Conservation (phyloP, 1,140 invertebrate species). For the Plodia interpunctella region DNA sequence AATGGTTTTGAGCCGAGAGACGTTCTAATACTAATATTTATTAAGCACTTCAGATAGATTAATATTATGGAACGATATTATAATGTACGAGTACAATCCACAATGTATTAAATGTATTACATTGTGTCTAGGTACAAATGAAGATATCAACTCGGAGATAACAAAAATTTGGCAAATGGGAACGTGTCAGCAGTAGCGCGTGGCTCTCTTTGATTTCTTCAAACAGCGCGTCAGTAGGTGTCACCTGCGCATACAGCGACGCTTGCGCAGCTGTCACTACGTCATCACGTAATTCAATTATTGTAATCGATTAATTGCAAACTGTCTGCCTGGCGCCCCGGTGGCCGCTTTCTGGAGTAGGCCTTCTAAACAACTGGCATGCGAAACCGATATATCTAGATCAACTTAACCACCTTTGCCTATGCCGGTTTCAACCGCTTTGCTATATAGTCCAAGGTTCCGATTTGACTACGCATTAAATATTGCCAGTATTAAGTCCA, state of each 20-base stretch:
- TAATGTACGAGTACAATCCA: too few relatives aligned
- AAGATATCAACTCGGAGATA: background rate
- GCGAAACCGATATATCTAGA: slow-evolving; percentile 13
- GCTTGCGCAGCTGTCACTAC: slow-evolving; percentile 53
- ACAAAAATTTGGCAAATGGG: slow-evolving; percentile 39
- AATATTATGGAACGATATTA: too few relatives aligned
- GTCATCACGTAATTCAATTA: slow-evolving; percentile 51
- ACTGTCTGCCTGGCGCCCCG: slow-evolving; percentile 39
- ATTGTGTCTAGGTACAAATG: too few relatives aligned
- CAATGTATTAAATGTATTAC: too few relatives aligned
- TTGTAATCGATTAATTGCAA: slow-evolving; percentile 57
- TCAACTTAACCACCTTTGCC: slow-evolving; percentile 23
- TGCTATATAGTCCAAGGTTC: background rate
- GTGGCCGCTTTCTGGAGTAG: slow-evolving; percentile 31
- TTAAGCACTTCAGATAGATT: too few relatives aligned
- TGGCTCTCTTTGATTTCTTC: slow-evolving; percentile 57
- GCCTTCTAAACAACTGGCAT: slow-evolving; percentile 11
- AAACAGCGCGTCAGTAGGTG: slow-evolving; percentile 35
- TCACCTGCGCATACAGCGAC: slow-evolving; percentile 49
- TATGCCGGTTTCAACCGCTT: slow-evolving; percentile 20
- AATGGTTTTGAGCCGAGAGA: too few relatives aligned
- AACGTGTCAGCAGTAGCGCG: slow-evolving; percentile 31
- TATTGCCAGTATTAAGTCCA: background rate
- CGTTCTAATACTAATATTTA: too few relatives aligned
- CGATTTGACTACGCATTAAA: background rate